A percentile compares a stretch with the other conserved stretches of the same genome.
Conservation (phyloP, 92 coral and sea anemone species). For the Phymanthus crucifer region DNA sequence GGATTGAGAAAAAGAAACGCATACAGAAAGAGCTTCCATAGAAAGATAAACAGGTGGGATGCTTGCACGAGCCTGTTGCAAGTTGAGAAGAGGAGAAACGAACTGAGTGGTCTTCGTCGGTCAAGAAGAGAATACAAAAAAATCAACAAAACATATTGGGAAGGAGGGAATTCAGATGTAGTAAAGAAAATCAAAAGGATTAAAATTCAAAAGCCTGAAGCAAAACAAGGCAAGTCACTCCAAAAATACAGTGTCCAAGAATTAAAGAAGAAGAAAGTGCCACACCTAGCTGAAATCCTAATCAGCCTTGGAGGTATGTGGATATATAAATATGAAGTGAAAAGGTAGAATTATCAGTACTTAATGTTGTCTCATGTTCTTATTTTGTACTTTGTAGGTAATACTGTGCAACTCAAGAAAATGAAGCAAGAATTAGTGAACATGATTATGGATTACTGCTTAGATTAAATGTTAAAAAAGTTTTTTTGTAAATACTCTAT, state of each 20-base stretch:
- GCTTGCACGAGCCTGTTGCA: constrained; percentile 13
- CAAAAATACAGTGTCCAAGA: constrained; percentile 1
- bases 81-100: constrained; percentile 8
- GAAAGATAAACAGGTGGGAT: constrained; percentile 8
- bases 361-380: background rate
- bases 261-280: constrained; percentile 1
- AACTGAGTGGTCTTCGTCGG: background rate
- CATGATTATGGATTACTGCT: background rate
- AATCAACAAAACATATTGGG: background rate
- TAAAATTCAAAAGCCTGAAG: background rate
- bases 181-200: constrained; percentile 1
- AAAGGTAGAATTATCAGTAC: background rate
- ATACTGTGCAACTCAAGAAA: background rate
- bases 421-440: background rate
- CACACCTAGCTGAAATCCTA: constrained; percentile 9
- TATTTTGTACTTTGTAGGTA: constrained; percentile 9
- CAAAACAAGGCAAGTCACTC: background rate
- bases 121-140: background rate
- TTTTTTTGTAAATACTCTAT: background rate
- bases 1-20: constrained; percentile 3
- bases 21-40: background rate
- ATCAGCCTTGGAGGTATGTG: constrained; percentile 8
- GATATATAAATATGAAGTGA: background rate
- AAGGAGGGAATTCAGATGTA: background rate
- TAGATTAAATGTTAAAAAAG: background rate